Conservation (phyloP, 2,113 vertebrate species). For the Entelurus aequoreus region DNA sequence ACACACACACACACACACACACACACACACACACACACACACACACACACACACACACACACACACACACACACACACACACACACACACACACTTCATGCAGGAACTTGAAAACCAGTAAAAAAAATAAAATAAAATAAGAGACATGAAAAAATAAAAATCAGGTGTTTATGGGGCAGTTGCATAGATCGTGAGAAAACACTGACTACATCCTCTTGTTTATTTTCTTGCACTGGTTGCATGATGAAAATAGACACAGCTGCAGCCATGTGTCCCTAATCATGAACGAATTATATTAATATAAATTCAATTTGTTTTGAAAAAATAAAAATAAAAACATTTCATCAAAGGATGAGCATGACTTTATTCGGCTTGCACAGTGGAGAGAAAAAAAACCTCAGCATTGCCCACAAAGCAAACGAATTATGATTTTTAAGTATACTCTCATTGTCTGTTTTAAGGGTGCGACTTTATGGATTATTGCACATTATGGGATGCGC, state of each 20-base stretch:
- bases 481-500: slow-evolving; percentile 47
- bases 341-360: background rate
- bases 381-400: too few species aligned
- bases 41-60: too few species aligned
- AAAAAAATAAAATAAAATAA: too few species aligned
- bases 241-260: background rate
- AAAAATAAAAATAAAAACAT: too few species aligned
- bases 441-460: background rate
- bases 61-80: too few species aligned
- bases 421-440: background rate
- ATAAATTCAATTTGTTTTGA: background rate
- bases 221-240: background rate
- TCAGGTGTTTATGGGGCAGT: slow-evolving; percentile 26
- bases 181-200: background rate
- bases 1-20: too few species aligned
- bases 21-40: too few species aligned
- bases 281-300: background rate
- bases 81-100: too few species aligned
- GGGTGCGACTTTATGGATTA: slow-evolving; percentile 18
- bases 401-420: background rate
- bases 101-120: too few species aligned
- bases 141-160: slow-evolving; percentile 24
- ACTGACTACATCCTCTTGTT: background rate
- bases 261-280: background rate
- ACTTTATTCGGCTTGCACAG: background rate